Conservation (phyloP, 2,888 invertebrate genomes). For the Melipona beecheii region DNA sequence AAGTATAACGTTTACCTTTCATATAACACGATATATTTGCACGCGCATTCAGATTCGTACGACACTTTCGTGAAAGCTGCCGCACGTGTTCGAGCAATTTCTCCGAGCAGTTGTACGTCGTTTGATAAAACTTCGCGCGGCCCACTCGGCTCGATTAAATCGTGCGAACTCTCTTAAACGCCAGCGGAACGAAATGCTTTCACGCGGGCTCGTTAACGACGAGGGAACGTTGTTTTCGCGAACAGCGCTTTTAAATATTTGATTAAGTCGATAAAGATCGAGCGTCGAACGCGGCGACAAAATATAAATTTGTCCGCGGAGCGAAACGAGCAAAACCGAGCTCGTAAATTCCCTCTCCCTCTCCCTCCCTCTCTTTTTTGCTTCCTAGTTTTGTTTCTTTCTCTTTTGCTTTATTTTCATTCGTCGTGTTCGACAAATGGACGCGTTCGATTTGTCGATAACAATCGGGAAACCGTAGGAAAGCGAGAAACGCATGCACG, state of each 20-base stretch:
- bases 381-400: neutral
- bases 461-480: constrained; percentile 11
- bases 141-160: neutral
- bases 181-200: neutral
- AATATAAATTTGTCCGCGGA: constrained; percentile 20
- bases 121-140: neutral
- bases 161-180: neutral
- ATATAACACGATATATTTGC: too few species aligned
- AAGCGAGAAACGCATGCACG: neutral
- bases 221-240: neutral
- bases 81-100: too few species aligned
- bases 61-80: too few species aligned
- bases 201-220: neutral
- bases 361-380: neutral
- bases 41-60: too few species aligned
- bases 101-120: neutral
- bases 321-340: constrained; percentile 7
- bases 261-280: constrained; percentile 32
- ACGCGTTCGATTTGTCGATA: constrained; percentile 24
- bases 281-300: neutral
- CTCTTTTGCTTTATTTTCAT: neutral
- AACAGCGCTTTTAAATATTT: constrained; percentile 30
- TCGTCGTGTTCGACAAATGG: constrained; percentile 9
- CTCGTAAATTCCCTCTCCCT: constrained; percentile 23
- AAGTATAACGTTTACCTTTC: too few species aligned